Evolutionary conservation across 2,888 invertebrate species (phyloP).

Genomic region (Drosophila gaucha): DNA sequence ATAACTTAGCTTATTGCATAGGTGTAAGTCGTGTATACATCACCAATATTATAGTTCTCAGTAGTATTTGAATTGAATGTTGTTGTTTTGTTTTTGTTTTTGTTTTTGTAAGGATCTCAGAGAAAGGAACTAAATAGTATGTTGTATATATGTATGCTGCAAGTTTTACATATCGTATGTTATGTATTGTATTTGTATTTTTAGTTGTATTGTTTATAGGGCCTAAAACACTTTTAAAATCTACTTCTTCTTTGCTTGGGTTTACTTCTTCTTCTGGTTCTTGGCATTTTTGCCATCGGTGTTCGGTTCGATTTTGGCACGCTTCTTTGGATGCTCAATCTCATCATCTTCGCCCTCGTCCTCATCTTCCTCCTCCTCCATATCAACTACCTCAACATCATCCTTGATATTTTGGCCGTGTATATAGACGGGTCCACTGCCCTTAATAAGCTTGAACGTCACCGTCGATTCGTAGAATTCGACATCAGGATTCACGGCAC

Average conservation of each 20-base stretch:
- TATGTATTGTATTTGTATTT: slow-evolving; percentile 43
- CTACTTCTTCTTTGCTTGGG: slow-evolving; percentile 36
- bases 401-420: slow-evolving; percentile 93
- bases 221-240: slow-evolving; percentile 73
- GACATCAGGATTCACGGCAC: slow-evolving; percentile 91
- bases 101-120: slow-evolving; percentile 38
- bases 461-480: slow-evolving; percentile 95
- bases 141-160: slow-evolving; percentile 45
- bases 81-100: not conserved
- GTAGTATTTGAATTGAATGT: slow-evolving; percentile 36
- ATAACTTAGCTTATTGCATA: slow-evolving; percentile 36
- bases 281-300: slow-evolving; percentile 90
- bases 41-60: slow-evolving; percentile 14
- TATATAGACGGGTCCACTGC: slow-evolving; percentile 92
- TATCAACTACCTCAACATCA: slow-evolving; percentile 92
- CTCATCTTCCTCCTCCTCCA: slow-evolving; percentile 92
- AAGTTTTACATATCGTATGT: slow-evolving; percentile 43
- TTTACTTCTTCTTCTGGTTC: slow-evolving; percentile 88
- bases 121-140: slow-evolving; percentile 61
- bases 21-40: slow-evolving; percentile 31
- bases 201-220: slow-evolving; percentile 59
- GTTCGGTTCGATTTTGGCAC: slow-evolving; percentile 90
- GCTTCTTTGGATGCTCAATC: slow-evolving; percentile 92
- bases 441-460: slow-evolving; percentile 91
- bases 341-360: slow-evolving; percentile 88